phyloP scores from a whole-genome alignment of 1,140 invertebrate genomes.

The Halesus radiatus region DNA sequence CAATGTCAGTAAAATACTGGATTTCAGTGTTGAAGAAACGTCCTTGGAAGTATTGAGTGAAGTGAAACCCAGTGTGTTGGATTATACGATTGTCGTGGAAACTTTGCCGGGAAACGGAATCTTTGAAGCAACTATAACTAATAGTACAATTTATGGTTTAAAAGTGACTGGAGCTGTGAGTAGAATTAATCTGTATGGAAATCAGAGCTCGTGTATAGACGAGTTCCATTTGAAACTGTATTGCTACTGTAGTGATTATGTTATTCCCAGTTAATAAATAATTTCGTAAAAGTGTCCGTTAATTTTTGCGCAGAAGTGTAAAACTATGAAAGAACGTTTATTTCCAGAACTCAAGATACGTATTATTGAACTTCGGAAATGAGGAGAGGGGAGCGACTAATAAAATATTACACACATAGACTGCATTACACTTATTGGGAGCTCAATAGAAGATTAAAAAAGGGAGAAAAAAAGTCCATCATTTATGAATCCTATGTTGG shows the following conservation, averaged over 20 bases:
- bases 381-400: too few relatives aligned
- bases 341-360: too few relatives aligned
- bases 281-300: too few relatives aligned
- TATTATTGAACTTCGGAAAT: too few relatives aligned
- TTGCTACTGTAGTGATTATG: slow-evolving; percentile 75
- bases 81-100: slow-evolving; percentile 77
- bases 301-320: too few relatives aligned
- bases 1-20: slow-evolving; percentile 69
- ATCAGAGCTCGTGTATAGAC: slow-evolving; percentile 83
- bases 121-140: slow-evolving; percentile 81
- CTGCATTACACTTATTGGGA: too few relatives aligned
- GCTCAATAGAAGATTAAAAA: too few relatives aligned
- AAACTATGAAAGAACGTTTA: too few relatives aligned
- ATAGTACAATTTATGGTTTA: slow-evolving; percentile 61
- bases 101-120: slow-evolving; percentile 79
- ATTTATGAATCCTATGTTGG: too few relatives aligned
- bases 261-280: slow-evolving; percentile 9
- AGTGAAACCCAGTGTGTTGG: slow-evolving; percentile 64
- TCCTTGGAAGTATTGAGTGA: slow-evolving; percentile 62
- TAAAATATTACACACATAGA: too few relatives aligned
- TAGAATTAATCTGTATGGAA: slow-evolving; percentile 83
- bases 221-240: slow-evolving; percentile 83
- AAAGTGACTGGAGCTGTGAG: slow-evolving; percentile 78
- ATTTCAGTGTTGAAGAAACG: slow-evolving; percentile 67
- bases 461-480: too few relatives aligned